These are phyloP conservation scores for Tiliacea citrago DNA, from an alignment of 2,888 invertebrate genomes.

Conservation along the genomic window DNA sequence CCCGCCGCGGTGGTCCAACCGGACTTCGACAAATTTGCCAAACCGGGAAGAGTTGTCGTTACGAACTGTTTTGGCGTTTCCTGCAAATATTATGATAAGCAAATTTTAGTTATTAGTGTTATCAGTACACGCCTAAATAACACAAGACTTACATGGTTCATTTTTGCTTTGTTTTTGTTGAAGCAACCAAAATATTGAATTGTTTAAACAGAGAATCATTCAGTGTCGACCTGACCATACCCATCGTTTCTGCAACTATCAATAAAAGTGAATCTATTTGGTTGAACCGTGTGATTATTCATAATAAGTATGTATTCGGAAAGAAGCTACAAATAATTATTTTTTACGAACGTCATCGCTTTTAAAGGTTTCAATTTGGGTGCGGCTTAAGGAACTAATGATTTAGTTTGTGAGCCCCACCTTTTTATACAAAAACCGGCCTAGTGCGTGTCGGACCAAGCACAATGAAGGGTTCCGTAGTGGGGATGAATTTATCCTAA, in stretches of 20 bases:
- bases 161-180: neutral
- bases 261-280: neutral
- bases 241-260: neutral
- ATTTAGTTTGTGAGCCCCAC: constrained; percentile 47
- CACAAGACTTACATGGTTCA: neutral
- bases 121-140: neutral
- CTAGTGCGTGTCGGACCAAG: too few relatives aligned
- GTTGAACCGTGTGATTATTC: neutral
- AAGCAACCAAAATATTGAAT: neutral
- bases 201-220: neutral
- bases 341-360: neutral
- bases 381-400: constrained; percentile 24
- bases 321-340: neutral
- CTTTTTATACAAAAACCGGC: constrained; percentile 19
- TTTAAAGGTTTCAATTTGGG: constrained; percentile 25
- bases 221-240: neutral
- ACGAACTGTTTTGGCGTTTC: constrained; percentile 97
- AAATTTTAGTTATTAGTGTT: constrained; percentile 1
- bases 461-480: too few relatives aligned
- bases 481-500: too few relatives aligned
- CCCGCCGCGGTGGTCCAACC: constrained; percentile 96
- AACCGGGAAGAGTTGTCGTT: constrained; percentile 98
- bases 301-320: neutral
- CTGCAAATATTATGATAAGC: constrained; percentile 82
- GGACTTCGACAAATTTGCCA: constrained; percentile 99